Conservation (phyloP, 2,113 vertebrate genomes). For the Sapajus apella region DNA sequence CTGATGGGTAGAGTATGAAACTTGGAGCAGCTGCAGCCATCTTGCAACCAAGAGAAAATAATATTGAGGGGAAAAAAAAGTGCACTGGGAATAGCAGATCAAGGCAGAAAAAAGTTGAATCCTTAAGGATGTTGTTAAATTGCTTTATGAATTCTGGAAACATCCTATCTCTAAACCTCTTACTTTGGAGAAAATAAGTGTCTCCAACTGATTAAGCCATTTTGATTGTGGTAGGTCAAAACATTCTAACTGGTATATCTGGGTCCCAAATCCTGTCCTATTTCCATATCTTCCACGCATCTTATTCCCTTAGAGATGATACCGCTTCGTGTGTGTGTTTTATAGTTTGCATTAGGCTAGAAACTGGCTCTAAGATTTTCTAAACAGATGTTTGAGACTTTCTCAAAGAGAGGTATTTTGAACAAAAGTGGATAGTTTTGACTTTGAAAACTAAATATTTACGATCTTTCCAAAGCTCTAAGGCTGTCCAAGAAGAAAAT, state of each 20-base stretch:
- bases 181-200: neutral
- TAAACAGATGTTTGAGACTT: conserved; percentile 75
- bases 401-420: conserved; percentile 56
- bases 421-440: conserved; percentile 47
- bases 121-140: neutral
- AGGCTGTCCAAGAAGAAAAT: conserved; percentile 66
- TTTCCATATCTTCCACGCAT: neutral
- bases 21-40: neutral
- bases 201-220: neutral
- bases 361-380: conserved; percentile 54
- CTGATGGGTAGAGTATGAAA: neutral
- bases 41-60: neutral
- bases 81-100: neutral
- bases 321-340: conserved; percentile 19
- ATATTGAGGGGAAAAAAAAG: neutral
- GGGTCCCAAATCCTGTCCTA: neutral
- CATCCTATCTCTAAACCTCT: neutral
- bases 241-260: conserved; percentile 39
- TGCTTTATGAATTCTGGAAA: neutral
- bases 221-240: neutral
- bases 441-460: conserved; percentile 76
- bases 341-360: conserved; percentile 55
- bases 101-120: neutral
- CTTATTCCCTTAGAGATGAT: conserved; percentile 9
- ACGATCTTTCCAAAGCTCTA: conserved; percentile 62